Percentiles rank a stretch among this genome's conserved stretches.
These are phyloP conservation scores for Aleiodes alternator DNA, from an alignment of 2,888 invertebrate species.

Conservation along the genomic window DNA sequence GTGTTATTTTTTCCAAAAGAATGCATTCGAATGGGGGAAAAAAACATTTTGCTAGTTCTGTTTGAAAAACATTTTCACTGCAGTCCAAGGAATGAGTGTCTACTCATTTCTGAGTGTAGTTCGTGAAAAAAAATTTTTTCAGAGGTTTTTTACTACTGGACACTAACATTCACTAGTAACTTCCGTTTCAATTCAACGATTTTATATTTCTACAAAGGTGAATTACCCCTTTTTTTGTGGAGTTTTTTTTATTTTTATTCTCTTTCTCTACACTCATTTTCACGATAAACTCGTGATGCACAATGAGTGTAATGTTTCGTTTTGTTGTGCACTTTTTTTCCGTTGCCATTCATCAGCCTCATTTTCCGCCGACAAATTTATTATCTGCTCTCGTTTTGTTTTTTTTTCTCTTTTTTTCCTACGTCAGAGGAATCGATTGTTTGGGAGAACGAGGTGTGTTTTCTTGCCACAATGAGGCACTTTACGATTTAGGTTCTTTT, in stretches of 20 bases:
- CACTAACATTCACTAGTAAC: neutral
- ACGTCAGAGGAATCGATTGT: no score
- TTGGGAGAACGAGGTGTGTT: no score
- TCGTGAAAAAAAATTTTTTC: neutral
- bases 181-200: neutral
- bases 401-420: no score
- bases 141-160: neutral
- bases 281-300: neutral
- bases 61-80: constrained; percentile 26
- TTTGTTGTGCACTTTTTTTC: constrained; percentile 18
- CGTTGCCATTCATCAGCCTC: neutral
- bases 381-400: no score
- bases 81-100: neutral
- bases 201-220: constrained; percentile 9
- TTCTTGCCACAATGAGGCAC: no score
- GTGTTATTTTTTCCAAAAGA: constrained; percentile 64
- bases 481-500: constrained; percentile 31
- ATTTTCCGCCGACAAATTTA: no score
- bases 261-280: neutral
- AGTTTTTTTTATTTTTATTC: no score
- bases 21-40: constrained; percentile 63
- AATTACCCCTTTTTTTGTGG: neutral
- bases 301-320: constrained; percentile 26
- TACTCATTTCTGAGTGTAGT: neutral
- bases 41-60: constrained; percentile 55